These are phyloP conservation scores for Leucosticte australis DNA, from an alignment of 2,113 vertebrate species.

Conservation along the genomic window DNA sequence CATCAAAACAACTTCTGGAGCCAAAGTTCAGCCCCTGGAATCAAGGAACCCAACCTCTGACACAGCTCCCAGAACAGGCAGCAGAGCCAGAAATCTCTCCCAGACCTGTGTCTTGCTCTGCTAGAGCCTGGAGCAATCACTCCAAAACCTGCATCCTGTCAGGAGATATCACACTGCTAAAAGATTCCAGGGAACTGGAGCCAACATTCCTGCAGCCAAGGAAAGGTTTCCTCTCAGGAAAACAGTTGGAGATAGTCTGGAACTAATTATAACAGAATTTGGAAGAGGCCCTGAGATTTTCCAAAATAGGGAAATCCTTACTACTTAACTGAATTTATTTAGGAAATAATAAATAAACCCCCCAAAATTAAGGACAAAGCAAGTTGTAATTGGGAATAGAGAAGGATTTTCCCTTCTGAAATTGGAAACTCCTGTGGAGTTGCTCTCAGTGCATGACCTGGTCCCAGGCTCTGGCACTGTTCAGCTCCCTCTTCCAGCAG, in stretches of 20 bases:
- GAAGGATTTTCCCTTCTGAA: background rate
- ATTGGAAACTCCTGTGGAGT: background rate
- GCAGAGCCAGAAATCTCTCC: background rate
- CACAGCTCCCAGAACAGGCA: background rate
- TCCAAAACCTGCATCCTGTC: background rate
- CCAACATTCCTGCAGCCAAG: conserved; percentile 12
- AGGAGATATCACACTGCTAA: background rate
- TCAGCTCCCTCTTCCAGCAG: background rate
- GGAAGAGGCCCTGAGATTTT: background rate
- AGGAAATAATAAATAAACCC: background rate
- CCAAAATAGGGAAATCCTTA: background rate
- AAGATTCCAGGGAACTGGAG: background rate
- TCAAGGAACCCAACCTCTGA: background rate
- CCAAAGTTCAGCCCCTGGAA: background rate
- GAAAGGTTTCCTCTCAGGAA: background rate
- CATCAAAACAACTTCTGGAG: conserved; percentile 5
- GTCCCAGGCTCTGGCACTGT: background rate
- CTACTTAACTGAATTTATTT: background rate
- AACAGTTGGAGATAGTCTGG: background rate
- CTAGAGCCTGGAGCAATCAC: background rate
- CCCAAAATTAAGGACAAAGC: background rate
- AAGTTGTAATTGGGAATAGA: background rate
- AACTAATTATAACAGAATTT: background rate
- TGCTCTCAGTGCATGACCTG: background rate
- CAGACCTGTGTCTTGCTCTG: background rate